Percentiles rank a stretch among this genome's conserved stretches.
Conservation (phyloP, 2,797 vertebrate genomes). For the Cirrhinus mrigala region DNA sequence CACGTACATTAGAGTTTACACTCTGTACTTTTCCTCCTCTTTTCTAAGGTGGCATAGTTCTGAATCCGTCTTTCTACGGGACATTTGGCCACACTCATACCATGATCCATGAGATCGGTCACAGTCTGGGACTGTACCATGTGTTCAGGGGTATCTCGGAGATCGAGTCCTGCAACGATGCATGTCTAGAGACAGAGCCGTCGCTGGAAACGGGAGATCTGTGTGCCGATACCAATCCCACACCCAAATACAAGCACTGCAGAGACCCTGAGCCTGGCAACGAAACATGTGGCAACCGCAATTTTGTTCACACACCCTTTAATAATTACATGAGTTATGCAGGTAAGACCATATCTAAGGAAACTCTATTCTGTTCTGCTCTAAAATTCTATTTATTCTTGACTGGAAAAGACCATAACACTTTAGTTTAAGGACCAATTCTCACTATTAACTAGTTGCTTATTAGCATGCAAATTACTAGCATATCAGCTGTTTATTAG, state of each 20-base stretch:
- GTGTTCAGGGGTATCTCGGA: conserved; percentile 98
- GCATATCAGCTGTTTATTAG: not conserved
- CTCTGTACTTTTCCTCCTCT: not conserved
- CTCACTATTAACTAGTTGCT: not conserved
- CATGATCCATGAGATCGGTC: conserved; percentile 98
- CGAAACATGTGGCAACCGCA: conserved; percentile 90
- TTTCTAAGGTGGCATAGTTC: conserved; percentile 87
- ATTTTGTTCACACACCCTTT: conserved; percentile 92
- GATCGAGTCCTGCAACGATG: conserved; percentile 96
- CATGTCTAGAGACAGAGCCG: conserved; percentile 94
- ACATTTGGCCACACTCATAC: conserved; percentile 95
- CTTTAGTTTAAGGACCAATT: not conserved
- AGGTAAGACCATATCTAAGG: conserved; percentile 76
- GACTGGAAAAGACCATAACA: not conserved
- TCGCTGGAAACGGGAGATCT: conserved; percentile 97
- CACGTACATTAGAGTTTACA: conserved; percentile 2
- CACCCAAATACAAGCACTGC: conserved; percentile 95
- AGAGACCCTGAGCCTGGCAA: conserved; percentile 92
- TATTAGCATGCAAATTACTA: not conserved
- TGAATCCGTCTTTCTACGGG: conserved; percentile 97
- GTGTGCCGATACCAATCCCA: conserved; percentile 95
- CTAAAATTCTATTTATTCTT: not conserved
- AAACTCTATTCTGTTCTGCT: not conserved
- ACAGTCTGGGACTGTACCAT: conserved; percentile 96
- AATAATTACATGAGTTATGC: conserved; percentile 99